Evolutionary conservation across 2,888 invertebrate species (phyloP), one percentile per base, ranked within the genome.

Genomic region (Leucoptera coffeella): DNA sequence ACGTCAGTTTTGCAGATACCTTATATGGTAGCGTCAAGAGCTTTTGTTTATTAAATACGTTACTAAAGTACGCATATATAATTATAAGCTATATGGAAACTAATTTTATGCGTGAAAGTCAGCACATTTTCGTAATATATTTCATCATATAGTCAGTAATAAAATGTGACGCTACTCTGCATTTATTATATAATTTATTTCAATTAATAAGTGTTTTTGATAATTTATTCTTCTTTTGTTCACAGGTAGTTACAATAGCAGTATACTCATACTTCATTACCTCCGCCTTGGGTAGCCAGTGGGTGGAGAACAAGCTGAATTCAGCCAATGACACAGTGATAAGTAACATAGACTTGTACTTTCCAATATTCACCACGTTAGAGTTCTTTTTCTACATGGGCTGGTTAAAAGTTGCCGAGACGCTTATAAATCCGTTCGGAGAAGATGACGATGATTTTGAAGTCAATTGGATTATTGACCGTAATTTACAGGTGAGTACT

Each of bases 361-460:
- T 94, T 50, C 94, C 94, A 0, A 74, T 93, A 40, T 94, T 94
- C 50, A 88, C 87, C 4, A 84, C 89, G 9, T 61, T 94, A 32
- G 89, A 93, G 52, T 89, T 90, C 50, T 85, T 85, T 52, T 85
- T 86, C 61, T 86, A 86, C 44, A 84, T 87, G 82, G 91, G 91
- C 9, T 91, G 91, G 91, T 60, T 91, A 19, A 91, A 91, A 67
- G 91, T 91, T 41, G 92, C 92, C 12, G 92, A 92, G 58, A 82
- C 88, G 1, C 60, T 92, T 28, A 89, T 93, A 34, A 94, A 94
- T 60, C 91, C 91, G 0, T 91, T 91, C 42, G 91, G 91, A 2
- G 90, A 90, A 47, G 90, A 91, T 41, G 91, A 91, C 44, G 91
- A 91, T 43, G 91, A 91, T 42, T 91, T 91, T 44, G 90, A 91